These are phyloP conservation scores for Tonatia bakeri DNA, from an alignment of 2,113 vertebrate species.

Conservation along the genomic window DNA sequence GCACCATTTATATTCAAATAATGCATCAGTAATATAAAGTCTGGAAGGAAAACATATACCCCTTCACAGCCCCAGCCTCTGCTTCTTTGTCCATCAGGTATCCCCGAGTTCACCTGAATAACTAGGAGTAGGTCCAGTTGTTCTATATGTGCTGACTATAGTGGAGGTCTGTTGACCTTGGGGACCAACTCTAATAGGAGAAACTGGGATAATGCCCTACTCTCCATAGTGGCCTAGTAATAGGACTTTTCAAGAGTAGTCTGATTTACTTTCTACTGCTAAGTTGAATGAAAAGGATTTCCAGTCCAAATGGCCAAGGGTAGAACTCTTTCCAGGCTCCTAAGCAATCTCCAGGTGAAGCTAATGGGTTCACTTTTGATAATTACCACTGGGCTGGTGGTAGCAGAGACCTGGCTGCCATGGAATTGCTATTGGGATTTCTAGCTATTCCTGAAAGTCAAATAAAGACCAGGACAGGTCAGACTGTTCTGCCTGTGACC, in stretches of 20 bases:
- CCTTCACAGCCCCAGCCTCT: background rate
- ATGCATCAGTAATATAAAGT: background rate
- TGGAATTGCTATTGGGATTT: background rate
- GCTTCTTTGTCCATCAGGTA: background rate
- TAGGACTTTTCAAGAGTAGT: background rate
- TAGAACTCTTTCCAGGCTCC: background rate
- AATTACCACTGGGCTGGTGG: background rate
- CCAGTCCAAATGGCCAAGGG: background rate
- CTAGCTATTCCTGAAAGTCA: background rate
- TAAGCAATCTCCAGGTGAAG: background rate
- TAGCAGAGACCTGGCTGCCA: background rate
- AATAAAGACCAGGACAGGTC: background rate
- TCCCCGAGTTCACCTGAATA: background rate
- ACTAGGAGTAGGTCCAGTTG: background rate
- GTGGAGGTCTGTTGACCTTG: background rate
- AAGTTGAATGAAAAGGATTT: background rate
- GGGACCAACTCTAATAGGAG: background rate
- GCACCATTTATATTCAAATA: background rate
- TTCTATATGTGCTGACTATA: background rate
- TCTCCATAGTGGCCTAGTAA: background rate
- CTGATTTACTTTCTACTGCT: background rate
- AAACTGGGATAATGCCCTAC: background rate
- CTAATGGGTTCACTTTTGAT: background rate
- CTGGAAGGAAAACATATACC: background rate
- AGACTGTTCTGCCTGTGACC: background rate